Evolutionary conservation across 1,140 invertebrate species (phyloP).

Genomic region (Hyposmocoma kahamanoa): DNA sequence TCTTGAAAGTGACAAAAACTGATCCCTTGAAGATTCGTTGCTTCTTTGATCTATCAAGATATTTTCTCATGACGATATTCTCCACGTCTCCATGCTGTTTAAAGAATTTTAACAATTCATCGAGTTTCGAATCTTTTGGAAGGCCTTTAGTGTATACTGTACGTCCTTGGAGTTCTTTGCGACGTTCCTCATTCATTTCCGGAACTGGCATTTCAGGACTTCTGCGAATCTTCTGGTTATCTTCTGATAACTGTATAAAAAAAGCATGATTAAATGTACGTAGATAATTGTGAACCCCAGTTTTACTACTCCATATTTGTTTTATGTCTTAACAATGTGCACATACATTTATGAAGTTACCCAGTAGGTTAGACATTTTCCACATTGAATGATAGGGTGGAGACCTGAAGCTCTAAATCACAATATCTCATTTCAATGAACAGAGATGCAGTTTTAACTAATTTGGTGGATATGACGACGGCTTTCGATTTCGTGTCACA

Average conservation of each 20-base stretch:
- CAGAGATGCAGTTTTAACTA: too few species aligned
- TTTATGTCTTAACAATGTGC: too few species aligned
- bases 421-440: too few species aligned
- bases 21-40: slow-evolving; percentile 89
- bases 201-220: slow-evolving; percentile 85
- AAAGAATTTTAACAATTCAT: slow-evolving; percentile 85
- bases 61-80: slow-evolving; percentile 84
- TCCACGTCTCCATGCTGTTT: slow-evolving; percentile 79
- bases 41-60: slow-evolving; percentile 78
- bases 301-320: too few species aligned
- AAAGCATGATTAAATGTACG: too few species aligned
- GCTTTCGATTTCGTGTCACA: too few species aligned
- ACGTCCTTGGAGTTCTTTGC: slow-evolving; percentile 82
- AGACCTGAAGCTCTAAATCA: too few species aligned
- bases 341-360: too few species aligned
- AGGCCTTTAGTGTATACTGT: slow-evolving; percentile 95
- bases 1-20: slow-evolving; percentile 89
- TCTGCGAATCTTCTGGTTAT: slow-evolving; percentile 87
- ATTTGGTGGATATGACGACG: too few species aligned
- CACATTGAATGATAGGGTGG: too few species aligned
- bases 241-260: slow-evolving; percentile 82
- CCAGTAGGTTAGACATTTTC: too few species aligned
- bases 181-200: slow-evolving; percentile 87
- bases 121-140: slow-evolving; percentile 60
- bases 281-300: too few species aligned